phyloP scores from a whole-genome alignment of 2,888 invertebrate species.

The Thysanoteuthis rhombus region DNA sequence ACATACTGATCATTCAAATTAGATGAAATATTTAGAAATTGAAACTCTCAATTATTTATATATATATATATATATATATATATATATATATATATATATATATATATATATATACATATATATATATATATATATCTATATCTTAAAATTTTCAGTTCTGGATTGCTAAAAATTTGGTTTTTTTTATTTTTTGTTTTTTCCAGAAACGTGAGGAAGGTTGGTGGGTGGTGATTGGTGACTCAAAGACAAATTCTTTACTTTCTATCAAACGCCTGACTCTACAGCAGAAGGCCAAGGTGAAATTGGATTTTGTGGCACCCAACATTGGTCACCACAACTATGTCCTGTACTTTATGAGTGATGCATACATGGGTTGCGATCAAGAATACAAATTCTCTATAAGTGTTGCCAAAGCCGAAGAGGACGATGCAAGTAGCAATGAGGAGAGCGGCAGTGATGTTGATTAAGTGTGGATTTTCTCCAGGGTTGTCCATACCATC shows the following conservation, averaged over 20 bases:
- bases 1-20: no score
- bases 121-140: no score
- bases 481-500: not conserved
- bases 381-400: constrained; percentile 92
- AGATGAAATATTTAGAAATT: no score
- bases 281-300: constrained; percentile 88
- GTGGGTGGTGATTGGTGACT: constrained; percentile 99
- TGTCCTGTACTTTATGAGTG: constrained; percentile 98
- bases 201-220: constrained; percentile 75
- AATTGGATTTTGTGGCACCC: constrained; percentile 93
- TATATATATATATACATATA: no score
- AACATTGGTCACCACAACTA: constrained; percentile 86
- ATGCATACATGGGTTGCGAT: constrained; percentile 98
- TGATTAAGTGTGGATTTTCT: not conserved
- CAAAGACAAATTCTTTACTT: constrained; percentile 89
- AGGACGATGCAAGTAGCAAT: constrained; percentile 53
- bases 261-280: constrained; percentile 96
- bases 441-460: constrained; percentile 42
- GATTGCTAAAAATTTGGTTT: not conserved
- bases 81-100: no score
- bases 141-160: not conserved
- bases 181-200: constrained; percentile 33
- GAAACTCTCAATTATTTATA: no score
- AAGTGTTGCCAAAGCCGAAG: constrained; percentile 63
- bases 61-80: no score